These are phyloP conservation scores for Diceros bicornis DNA, from an alignment of 2,797 vertebrate species.

Conservation along the genomic window DNA sequence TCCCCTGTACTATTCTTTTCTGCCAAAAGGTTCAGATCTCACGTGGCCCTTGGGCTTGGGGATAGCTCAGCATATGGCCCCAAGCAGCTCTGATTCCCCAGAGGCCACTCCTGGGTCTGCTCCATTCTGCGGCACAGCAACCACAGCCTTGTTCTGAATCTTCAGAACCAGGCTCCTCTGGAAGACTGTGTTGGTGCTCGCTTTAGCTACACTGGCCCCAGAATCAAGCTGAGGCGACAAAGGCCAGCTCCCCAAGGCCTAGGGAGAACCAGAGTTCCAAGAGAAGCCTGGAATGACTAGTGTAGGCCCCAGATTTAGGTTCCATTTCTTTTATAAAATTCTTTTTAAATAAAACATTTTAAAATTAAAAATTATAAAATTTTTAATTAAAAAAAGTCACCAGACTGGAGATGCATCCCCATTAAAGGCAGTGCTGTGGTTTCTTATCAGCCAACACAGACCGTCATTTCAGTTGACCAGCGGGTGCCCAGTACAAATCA, in stretches of 20 bases:
- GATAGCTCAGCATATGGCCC: not conserved
- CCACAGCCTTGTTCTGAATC: not conserved
- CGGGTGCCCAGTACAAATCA: not conserved
- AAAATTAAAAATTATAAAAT: not conserved
- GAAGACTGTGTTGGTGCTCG: not conserved
- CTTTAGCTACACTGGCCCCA: not conserved
- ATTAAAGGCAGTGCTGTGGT: conserved; percentile 5
- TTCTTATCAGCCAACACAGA: not conserved
- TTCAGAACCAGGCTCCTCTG: not conserved
- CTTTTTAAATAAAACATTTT: not conserved
- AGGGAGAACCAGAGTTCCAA: not conserved
- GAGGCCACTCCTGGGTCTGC: not conserved
- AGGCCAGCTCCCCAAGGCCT: not conserved
- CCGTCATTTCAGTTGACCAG: not conserved
- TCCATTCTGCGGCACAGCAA: not conserved
- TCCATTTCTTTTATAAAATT: not conserved
- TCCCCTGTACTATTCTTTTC: not conserved
- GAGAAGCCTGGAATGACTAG: not conserved
- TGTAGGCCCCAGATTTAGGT: not conserved
- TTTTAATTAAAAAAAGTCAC: not conserved
- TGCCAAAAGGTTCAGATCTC: not conserved
- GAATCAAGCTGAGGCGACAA: not conserved
- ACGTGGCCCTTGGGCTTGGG: not conserved
- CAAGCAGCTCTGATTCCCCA: not conserved
- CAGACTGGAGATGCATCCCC: not conserved